Evolutionary conservation across 1,140 invertebrate species (phyloP).

Genomic region (Ephestia elutella): DNA sequence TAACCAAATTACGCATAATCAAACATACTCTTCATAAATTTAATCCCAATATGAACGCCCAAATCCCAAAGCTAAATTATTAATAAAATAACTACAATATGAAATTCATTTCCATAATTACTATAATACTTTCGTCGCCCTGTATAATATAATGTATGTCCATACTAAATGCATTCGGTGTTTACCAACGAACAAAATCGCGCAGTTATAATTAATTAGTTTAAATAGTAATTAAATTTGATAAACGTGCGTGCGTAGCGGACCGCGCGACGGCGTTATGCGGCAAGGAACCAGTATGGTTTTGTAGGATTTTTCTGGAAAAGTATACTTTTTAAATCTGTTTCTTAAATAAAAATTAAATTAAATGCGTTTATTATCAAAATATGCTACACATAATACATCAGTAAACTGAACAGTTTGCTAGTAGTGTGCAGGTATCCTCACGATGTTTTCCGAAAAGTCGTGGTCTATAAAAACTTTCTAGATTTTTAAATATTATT

Average conservation of each 20-base stretch:
- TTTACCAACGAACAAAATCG: conserved; percentile 43
- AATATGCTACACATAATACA: no score
- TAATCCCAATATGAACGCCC: not conserved
- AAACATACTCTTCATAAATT: no score
- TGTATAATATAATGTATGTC: not conserved
- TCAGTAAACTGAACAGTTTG: no score
- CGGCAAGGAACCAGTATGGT: conserved; percentile 10
- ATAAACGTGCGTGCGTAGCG: conserved; percentile 45
- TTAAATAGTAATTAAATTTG: conserved; percentile 60
- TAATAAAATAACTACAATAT: not conserved
- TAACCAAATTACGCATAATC: no score
- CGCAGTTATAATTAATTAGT: conserved; percentile 53
- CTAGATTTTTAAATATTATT: no score
- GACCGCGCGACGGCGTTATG: conserved; percentile 25
- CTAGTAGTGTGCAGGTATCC: no score
- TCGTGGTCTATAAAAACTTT: no score
- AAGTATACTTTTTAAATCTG: no score
- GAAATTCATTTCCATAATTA: not conserved
- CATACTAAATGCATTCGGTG: conserved; percentile 11
- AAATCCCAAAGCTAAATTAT: not conserved
- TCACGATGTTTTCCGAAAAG: no score
- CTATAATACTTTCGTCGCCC: not conserved
- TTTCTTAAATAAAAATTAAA: no score
- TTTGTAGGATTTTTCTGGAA: no score
- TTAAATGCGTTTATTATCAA: no score